Base-by-base conservation (phyloP, 2,797 vertebrate genomes). In the Sebastes miniatus region DNA sequence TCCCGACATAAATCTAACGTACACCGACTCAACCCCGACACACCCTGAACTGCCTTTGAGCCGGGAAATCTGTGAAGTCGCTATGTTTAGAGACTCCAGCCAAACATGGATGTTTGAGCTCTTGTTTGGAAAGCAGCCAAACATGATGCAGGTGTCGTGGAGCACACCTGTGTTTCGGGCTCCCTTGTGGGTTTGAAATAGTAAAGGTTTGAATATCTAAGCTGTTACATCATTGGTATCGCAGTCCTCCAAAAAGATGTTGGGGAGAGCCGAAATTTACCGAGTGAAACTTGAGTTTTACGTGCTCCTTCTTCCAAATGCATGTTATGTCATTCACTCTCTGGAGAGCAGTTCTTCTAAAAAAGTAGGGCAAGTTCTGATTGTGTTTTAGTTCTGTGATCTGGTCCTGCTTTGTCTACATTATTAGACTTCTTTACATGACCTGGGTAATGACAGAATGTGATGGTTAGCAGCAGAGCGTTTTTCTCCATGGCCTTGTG, bases 31-130 rank as follows among this genome's bases (percentile, higher is more conserved):
- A 5, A 18, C 3, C 34, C 56, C 6, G 66, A 69, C 63, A 34
- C 68, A 16, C 58, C 69, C n/a, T 50, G 52, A 82, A 11, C 69
- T 61, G 65, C 70, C 79, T 83, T 65, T 77, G 64, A 71, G 43
- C 58, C 14, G 50, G 27, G 25, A 22, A 68, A 71, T 79, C 74
- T 88, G 74, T 69, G 69, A 88, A 61, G 74, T 56, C 71, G 70
- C 72, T 63, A n/a, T 76, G 69, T 84, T 85, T 63, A 56, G 77
- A 73, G 70, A 69, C 29, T 80, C 29, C 20, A 24, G 88, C 86
- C 89, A 92, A 90, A 90, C 68, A 84, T 84, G 77, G 36, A 87
- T 90, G 84, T 91, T 84, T 86, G 70, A 87, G 88, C 80, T 92
- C 69, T 87, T 84, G 82, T 91, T 91, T 94, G 91, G 89, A 89